Base-by-base conservation (phyloP, 2,113 vertebrate genomes). In the Vulpes lagopus region DNA sequence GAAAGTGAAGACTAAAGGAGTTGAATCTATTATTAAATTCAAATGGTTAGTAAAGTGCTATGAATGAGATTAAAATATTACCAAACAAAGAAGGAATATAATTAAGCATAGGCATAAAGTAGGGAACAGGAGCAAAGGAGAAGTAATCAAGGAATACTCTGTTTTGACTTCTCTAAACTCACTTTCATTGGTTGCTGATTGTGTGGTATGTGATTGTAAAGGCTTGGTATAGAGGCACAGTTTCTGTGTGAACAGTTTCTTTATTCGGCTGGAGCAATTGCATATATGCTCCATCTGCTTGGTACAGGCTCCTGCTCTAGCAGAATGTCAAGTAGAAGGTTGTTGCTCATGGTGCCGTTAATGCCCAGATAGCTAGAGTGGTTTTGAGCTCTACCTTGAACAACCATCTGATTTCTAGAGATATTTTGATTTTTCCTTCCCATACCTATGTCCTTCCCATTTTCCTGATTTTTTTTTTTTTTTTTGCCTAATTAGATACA, bases 271-370 rank as follows among this genome's bases (percentile, higher is more conserved):
- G 64, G 4, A 38, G 15, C 32, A 2, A 53, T 79, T 15, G 1
- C 1, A 0, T 53, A 25, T n/a, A 22, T 53, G 3, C 55, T 59
- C n/a, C 12, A 7, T 2, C 0, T 3, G 17, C 5, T 35, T 38
- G 27, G 1, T 19, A 4, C 0, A 20, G 35, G 3, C 10, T 27
- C 11, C 11, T 69, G 27, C 53, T 90, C 14, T 14, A 43, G 32
- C 5, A 81, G 23, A 69, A 32, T 65, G 11, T 11, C 14, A n/a
- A 32, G 9, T 2, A 38, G 23, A 16, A 59, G 6, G 20, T 25
- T 49, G 38, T 62, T 20, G 16, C 11, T 93, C 30, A 14, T 0
- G 3, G 30, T 22, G 25, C 3, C 35, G 3, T 51, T 19, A 17
- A 30, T 71, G 27, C 43, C 11, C 22, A 32, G 20, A 43, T 62